Evolutionary conservation across 2,113 vertebrate genomes (phyloP).

Genomic region (Engraulis encrasicolus): DNA sequence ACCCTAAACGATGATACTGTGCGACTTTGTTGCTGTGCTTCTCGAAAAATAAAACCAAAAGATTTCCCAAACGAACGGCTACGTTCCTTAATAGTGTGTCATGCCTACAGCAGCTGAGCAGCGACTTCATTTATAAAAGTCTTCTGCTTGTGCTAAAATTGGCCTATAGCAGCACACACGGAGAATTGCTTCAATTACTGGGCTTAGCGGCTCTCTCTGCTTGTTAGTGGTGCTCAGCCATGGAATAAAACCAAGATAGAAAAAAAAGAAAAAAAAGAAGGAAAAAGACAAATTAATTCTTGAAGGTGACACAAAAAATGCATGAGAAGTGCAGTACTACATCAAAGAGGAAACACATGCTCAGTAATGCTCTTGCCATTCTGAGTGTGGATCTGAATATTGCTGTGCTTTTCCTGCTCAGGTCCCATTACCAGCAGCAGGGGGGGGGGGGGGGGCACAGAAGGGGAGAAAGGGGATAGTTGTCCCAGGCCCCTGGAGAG

Average conservation of each 20-base stretch:
- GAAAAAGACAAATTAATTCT: not conserved
- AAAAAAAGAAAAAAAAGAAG: not conserved
- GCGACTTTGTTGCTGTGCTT: not conserved
- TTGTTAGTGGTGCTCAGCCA: not conserved
- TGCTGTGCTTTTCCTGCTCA: not conserved
- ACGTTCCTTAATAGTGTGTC: constrained; percentile 13
- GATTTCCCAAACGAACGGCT: not conserved
- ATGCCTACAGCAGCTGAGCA: constrained; percentile 2
- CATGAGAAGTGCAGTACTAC: not conserved
- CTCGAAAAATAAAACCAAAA: constrained; percentile 15
- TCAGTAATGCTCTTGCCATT: no score
- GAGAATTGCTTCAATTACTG: constrained; percentile 1
- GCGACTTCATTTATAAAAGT: not conserved
- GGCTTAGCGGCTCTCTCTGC: not conserved
- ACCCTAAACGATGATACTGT: not conserved
- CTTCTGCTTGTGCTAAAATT: not conserved
- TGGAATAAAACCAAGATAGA: not conserved
- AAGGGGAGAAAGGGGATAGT: no score
- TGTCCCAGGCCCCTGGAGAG: no score
- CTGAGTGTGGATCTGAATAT: not conserved
- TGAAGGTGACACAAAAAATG: not conserved
- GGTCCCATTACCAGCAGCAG: not conserved
- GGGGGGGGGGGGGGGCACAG: no score
- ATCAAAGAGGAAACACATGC: not conserved
- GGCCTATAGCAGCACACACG: not conserved